Conservation (phyloP, 92 coral and sea anemone species). For the Metridium senile region DNA sequence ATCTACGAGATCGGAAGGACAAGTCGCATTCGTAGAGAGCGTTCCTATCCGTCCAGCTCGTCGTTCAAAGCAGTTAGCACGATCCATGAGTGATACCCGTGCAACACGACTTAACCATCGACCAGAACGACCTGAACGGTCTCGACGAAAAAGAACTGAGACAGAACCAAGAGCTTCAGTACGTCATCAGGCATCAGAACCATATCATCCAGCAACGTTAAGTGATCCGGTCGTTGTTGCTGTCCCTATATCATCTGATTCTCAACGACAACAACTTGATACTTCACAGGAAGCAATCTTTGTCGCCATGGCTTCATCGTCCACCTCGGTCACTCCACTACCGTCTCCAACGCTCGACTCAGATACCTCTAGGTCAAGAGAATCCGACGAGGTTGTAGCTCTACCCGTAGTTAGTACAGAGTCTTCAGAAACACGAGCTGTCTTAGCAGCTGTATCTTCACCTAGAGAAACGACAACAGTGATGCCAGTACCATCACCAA, state of each 20-base stretch:
- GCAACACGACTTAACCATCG: constrained; percentile 47
- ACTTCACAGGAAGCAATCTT: constrained; percentile 39
- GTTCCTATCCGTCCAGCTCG: constrained; percentile 49
- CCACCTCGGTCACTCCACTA: constrained; percentile 56
- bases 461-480: constrained; percentile 37
- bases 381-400: constrained; percentile 36
- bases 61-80: constrained; percentile 61
- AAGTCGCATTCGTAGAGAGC: constrained; percentile 12
- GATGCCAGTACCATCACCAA: constrained; percentile 39
- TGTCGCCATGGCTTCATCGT: constrained; percentile 54
- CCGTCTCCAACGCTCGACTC: constrained; percentile 53
- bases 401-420: constrained; percentile 35
- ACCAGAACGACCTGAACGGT: constrained; percentile 48
- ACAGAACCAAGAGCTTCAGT: constrained; percentile 34
- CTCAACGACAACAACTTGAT: constrained; percentile 5
- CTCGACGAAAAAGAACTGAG: constrained; percentile 50
- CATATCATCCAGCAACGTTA: constrained; percentile 20
- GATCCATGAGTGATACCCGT: constrained; percentile 82
- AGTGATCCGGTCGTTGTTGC: constrained; percentile 64
- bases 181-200: not conserved
- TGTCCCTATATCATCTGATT: constrained; percentile 47
- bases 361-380: constrained; percentile 13
- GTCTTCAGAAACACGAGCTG: constrained; percentile 21
- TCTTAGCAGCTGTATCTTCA: constrained; percentile 28
- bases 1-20: constrained; percentile 33